Evolutionary conservation across 2,888 invertebrate species (phyloP).

Genomic region (Philereme vetulata): DNA sequence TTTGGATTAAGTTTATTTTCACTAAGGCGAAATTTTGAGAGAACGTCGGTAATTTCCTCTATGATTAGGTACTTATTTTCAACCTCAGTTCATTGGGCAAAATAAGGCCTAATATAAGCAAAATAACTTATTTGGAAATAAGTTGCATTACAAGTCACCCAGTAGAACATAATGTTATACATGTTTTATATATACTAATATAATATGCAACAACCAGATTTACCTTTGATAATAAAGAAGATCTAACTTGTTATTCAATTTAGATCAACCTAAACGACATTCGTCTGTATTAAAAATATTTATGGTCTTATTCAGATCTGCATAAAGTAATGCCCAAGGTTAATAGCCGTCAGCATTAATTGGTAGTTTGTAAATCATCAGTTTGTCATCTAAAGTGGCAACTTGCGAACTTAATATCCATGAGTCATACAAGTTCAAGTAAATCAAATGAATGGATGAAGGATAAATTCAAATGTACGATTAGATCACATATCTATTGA

Average conservation of each 20-base stretch:
- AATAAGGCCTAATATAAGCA: no score
- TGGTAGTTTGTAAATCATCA: conserved; percentile 24
- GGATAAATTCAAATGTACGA: background rate
- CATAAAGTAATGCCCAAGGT: background rate
- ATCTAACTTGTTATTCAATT: background rate
- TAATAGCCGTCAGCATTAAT: background rate
- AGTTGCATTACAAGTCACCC: no score
- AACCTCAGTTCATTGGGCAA: no score
- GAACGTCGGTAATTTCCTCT: no score
- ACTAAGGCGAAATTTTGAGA: no score
- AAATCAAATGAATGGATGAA: conserved; percentile 12
- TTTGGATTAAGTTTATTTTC: no score
- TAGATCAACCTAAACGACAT: background rate
- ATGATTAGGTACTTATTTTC: no score
- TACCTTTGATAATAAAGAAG: background rate
- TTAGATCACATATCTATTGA: no score
- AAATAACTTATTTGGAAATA: no score
- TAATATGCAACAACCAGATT: no score
- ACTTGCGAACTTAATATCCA: conserved; percentile 6
- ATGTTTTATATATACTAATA: no score
- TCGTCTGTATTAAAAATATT: background rate
- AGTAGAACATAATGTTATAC: no score
- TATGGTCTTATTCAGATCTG: background rate
- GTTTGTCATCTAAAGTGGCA: conserved; percentile 15
- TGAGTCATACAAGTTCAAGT: conserved; percentile 11